phyloP scores from a whole-genome alignment of 1,140 invertebrate species.

The Asbolus verrucosus region DNA sequence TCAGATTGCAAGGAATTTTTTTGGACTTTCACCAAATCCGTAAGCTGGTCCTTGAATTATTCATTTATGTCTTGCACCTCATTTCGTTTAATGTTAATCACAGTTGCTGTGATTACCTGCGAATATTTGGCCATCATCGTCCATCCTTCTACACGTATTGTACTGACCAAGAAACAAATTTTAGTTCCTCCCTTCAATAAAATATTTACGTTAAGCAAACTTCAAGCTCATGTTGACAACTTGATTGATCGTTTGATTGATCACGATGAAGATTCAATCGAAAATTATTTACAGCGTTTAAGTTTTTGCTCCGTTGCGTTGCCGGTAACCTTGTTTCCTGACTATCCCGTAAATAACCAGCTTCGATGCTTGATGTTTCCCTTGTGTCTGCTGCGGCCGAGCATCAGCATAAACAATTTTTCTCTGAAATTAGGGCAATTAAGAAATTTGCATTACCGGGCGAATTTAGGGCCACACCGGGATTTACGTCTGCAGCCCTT shows the following conservation, averaged over 20 bases:
- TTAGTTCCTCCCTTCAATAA: conserved; percentile 12
- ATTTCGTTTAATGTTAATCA: too few species aligned
- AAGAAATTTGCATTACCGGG: conserved; percentile 16
- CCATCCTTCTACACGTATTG: not conserved
- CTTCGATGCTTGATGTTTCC: not conserved
- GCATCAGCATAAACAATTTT: conserved; percentile 20
- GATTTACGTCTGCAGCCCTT: not conserved
- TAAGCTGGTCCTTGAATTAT: too few species aligned
- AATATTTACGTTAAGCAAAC: not conserved
- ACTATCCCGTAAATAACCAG: not conserved
- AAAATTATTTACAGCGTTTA: conserved; percentile 18
- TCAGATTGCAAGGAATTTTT: too few species aligned
- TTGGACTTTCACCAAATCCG: too few species aligned
- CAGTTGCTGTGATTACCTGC: too few species aligned
- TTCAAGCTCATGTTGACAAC: not conserved
- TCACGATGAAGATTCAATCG: not conserved
- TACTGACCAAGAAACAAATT: not conserved
- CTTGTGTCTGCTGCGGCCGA: not conserved
- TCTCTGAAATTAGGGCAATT: conserved; percentile 21
- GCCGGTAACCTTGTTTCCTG: not conserved
- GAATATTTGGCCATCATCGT: not conserved
- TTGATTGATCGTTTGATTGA: conserved; percentile 7
- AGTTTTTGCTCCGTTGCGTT: not conserved
- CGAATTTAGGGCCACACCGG: conserved; percentile 16
- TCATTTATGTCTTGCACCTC: too few species aligned